Evolutionary conservation across 2,797 vertebrate genomes (phyloP), one percentile per base, ranked within the genome.

Genomic region (Luscinia megarhynchos): DNA sequence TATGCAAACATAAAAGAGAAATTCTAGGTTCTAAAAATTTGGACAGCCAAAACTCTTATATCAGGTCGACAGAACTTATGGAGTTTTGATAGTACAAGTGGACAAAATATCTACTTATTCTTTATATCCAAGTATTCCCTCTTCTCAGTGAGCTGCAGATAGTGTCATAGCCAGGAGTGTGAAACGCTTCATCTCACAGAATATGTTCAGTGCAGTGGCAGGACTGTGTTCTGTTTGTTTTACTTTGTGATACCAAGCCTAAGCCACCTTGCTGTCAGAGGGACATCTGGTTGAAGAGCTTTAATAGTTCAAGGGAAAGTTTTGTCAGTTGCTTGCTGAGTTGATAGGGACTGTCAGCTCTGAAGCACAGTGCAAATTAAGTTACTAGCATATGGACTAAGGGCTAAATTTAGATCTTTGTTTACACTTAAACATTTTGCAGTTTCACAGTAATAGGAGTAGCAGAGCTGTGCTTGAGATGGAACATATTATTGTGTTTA

Each of bases 401-500:
- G 15, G 18, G 15, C 57, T 87, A 68, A 89, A 50, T 72, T 89
- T 87, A 89, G 82, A 12, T 41, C 51, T 75, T 0, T 69, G 63
- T 87, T 95, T 93, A 43, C 15, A 4, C 58, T 72, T 81, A 41
- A 81, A 54, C 27, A 12, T 90, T 64, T 54, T 83, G 29, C 16
- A 87, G 20, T 89, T 95, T 81, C 36, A 29, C 27, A 32, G 61
- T 64, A 77, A 74, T 40, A 90, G 63, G 4, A 82, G 66, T 45
- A 90, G 29, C 68, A 72, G 68, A 82, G 61, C 70, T 48, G 3
- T 48, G 38, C 38, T 40, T 58, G 54, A 43, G 32, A 59, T 72
- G 38, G 62, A 86, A 72, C 40, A 89, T 32, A 38, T 69, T 34
- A 12, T 67, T 95, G 27, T 80, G 45, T 74, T 89, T 87, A 54